Evolutionary conservation across 2,113 vertebrate species (phyloP).

Genomic region (Pao palembangensis): DNA sequence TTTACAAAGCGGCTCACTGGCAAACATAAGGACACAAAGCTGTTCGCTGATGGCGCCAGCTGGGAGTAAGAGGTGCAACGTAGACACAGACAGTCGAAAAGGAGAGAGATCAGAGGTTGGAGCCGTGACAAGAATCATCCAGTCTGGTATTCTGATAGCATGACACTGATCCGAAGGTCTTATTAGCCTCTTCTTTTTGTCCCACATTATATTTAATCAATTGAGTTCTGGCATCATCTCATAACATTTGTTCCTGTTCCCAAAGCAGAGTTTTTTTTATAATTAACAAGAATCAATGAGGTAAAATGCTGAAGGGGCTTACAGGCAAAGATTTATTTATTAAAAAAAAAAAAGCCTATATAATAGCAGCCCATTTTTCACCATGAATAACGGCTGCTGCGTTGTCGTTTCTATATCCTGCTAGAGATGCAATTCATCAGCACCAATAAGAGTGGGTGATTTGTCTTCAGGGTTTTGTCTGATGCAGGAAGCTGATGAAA

Average conservation of each 20-base stretch:
- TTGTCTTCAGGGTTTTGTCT: slow-evolving; percentile 67
- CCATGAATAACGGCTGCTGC: slow-evolving; percentile 55
- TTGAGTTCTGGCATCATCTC: slow-evolving; percentile 38
- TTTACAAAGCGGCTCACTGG: slow-evolving; percentile 55
- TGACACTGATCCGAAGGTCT: background rate
- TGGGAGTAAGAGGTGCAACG: slow-evolving; percentile 14
- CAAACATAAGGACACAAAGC: slow-evolving; percentile 46
- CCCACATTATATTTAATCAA: slow-evolving; percentile 37
- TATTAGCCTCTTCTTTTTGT: slow-evolving; percentile 20
- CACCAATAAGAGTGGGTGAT: slow-evolving; percentile 66
- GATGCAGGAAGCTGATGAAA: slow-evolving; percentile 68
- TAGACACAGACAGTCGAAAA: background rate
- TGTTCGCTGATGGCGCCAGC: slow-evolving; percentile 25
- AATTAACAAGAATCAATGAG: slow-evolving; percentile 64
- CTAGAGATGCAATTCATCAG: slow-evolving; percentile 59
- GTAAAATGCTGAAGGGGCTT: slow-evolving; percentile 54
- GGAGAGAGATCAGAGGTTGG: background rate
- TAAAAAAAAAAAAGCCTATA: slow-evolving; percentile 27
- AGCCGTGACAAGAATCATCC: slow-evolving; percentile 8
- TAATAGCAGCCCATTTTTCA: slow-evolving; percentile 62
- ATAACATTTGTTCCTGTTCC: slow-evolving; percentile 51
- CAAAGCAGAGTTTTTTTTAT: slow-evolving; percentile 51
- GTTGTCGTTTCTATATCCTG: slow-evolving; percentile 60
- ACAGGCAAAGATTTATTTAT: slow-evolving; percentile 65
- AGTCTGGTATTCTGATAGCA: slow-evolving; percentile 20